phyloP scores from a whole-genome alignment of 2,888 invertebrate genomes.

The Coleophora flavipennella region DNA sequence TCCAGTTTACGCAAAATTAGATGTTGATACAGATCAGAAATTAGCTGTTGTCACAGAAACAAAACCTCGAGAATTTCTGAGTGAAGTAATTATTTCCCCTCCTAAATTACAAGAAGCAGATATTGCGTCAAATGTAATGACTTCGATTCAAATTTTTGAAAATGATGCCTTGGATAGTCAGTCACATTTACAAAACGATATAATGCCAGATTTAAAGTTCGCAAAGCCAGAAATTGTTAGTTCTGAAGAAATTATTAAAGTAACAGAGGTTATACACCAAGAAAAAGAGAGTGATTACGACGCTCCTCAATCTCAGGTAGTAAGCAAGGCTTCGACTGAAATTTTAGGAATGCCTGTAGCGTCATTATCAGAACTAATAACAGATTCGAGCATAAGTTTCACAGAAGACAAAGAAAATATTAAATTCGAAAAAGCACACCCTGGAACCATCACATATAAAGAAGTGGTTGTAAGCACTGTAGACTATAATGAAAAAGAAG shows the following conservation, averaged over 20 bases:
- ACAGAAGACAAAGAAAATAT: constrained; percentile 26
- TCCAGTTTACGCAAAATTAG: constrained; percentile 61
- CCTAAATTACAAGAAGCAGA: constrained; percentile 45
- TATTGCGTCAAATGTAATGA: constrained; percentile 34
- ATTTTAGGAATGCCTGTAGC: constrained; percentile 66
- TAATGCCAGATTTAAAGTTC: constrained; percentile 32
- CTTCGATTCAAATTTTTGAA: constrained; percentile 48
- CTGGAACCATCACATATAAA: constrained; percentile 66
- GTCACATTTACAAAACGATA: constrained; percentile 26
- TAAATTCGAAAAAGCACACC: constrained; percentile 40
- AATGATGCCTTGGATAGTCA: constrained; percentile 60
- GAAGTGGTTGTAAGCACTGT: constrained; percentile 69
- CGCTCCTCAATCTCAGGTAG: constrained; percentile 19
- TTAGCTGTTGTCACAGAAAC: constrained; percentile 64
- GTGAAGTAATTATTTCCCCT: constrained; percentile 30
- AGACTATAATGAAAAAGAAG: constrained; percentile 73
- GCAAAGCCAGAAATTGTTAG: constrained; percentile 38
- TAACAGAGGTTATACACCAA: constrained; percentile 46
- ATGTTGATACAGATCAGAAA: constrained; percentile 65
- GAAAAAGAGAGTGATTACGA: constrained; percentile 49
- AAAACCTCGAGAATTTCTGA: constrained; percentile 37
- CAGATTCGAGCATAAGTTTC: constrained; percentile 47
- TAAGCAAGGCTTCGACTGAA: constrained; percentile 47
- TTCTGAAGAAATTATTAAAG: constrained; percentile 32
- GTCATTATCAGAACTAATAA: constrained; percentile 56